These are phyloP conservation scores for Phaetusa simplex DNA, from an alignment of 2,113 vertebrate genomes.

Conservation along the genomic window DNA sequence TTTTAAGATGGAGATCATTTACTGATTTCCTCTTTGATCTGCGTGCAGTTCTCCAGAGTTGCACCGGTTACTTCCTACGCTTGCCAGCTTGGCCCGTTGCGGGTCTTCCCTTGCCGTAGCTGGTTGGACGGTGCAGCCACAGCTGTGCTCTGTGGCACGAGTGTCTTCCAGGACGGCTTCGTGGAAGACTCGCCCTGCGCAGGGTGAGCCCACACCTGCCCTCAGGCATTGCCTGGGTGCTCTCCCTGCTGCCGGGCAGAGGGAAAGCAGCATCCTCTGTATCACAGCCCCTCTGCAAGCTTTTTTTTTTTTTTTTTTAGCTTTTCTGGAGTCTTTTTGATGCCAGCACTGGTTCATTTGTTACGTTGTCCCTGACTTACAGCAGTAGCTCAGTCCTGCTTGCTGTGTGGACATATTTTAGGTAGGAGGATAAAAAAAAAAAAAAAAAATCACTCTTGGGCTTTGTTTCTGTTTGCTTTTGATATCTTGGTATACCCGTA, in stretches of 20 bases:
- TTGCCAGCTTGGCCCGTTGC: not conserved
- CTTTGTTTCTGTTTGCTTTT: not conserved
- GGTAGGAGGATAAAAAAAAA: not conserved
- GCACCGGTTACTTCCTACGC: not conserved
- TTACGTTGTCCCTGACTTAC: not conserved
- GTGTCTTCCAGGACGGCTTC: not conserved
- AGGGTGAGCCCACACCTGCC: accelerated
- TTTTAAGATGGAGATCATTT: not conserved
- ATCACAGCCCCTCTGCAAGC: not conserved
- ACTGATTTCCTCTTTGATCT: not conserved
- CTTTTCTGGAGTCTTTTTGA: not conserved
- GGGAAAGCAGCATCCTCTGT: not conserved
- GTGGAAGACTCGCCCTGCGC: not conserved
- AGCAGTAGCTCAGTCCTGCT: not conserved
- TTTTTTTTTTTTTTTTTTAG: not conserved
- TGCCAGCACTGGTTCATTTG: not conserved
- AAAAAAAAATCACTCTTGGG: not conserved
- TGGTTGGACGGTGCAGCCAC: not conserved
- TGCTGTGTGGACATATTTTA: not conserved
- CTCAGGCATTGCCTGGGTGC: not conserved
- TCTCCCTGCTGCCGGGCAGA: not conserved
- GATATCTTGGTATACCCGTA: not conserved
- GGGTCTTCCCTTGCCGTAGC: not conserved
- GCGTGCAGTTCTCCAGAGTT: not conserved
- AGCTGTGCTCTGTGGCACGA: not conserved